Evolutionary conservation across 2,797 vertebrate genomes (phyloP), one percentile per base, ranked within the genome.

Genomic region (Ispidina picta): DNA sequence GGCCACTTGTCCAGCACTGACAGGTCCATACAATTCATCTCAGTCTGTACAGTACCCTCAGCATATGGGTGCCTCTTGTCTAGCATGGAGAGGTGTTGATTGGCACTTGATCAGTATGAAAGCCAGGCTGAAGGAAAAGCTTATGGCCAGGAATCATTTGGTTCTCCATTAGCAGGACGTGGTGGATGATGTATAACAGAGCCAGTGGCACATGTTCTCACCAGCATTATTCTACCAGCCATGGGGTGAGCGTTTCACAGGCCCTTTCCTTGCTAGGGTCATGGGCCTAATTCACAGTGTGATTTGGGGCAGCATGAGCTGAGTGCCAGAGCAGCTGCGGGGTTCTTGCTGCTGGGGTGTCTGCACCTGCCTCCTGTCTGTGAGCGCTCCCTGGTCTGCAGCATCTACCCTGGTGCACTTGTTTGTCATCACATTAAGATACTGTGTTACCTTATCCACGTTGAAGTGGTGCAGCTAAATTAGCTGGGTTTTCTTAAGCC

Each of bases 321-420:
- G 8, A 8, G 56, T 12, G 46, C 37, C 18, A 46, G 28, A 56
- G 58, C 29, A 22, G 52, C n/a, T 5, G 5, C 10, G 2, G 37
- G 26, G 16, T 51, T 20, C 25, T 41, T 4, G 0, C 56, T 31
- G 31, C 49, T 51, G 43, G 20, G 18, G 15, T 1, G 23, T 1
- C 4, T 1, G 3, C 65, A 28, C 3, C 0, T 1, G 4, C 29
- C 12, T 26, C 1, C 11, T 23, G 44, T 1, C 0, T 26, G 59
- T 3, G 4, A 18, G 21, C 10, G 37, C 55, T 10, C 16, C 9
- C 63, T 2, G 28, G 21, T 44, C 31, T 5, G 1, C 51, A 63
- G 35, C 78, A 22, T 41, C 43, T 13, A 0, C 22, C 65, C n/a
- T 17, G 3, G 4, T 14, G 28, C 52, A 3, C 6, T 15, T 56